Evolutionary conservation across 2,888 invertebrate species (phyloP).

Genomic region (Cataglyphis rosenhaueri): DNA sequence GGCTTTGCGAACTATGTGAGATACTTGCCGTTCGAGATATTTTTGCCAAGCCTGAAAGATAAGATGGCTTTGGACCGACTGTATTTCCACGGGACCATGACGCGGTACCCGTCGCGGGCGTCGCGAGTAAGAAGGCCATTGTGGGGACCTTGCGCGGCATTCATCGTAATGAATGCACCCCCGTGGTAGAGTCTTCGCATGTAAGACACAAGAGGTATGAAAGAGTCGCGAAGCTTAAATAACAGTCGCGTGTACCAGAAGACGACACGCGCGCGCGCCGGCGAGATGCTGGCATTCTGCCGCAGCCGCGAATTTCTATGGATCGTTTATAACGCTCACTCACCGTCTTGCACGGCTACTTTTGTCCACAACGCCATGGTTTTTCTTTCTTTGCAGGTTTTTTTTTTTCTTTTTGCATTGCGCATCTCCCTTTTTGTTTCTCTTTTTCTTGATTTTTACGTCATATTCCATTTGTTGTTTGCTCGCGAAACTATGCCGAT

Average conservation of each 20-base stretch:
- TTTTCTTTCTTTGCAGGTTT: slow-evolving; percentile 64
- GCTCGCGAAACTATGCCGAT: slow-evolving; percentile 18
- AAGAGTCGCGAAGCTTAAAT: slow-evolving; percentile 85
- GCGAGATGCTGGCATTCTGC: slow-evolving; percentile 70
- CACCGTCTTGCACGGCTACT: slow-evolving; percentile 73
- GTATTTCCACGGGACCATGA: slow-evolving; percentile 66
- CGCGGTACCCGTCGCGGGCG: slow-evolving; percentile 70
- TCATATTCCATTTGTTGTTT: slow-evolving; percentile 14
- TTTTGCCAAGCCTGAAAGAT: slow-evolving; percentile 68
- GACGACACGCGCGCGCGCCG: slow-evolving; percentile 50
- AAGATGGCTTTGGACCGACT: slow-evolving; percentile 69
- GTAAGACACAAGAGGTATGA: slow-evolving; percentile 84
- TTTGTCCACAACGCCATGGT: slow-evolving; percentile 70
- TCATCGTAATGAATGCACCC: slow-evolving; percentile 82
- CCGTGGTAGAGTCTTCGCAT: slow-evolving; percentile 81
- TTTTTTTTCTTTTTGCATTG: slow-evolving; percentile 51
- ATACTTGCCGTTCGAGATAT: slow-evolving; percentile 38
- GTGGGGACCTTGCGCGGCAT: slow-evolving; percentile 77
- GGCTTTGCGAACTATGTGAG: neutral
- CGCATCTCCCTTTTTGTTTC: slow-evolving; percentile 20
- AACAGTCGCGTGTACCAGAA: slow-evolving; percentile 78
- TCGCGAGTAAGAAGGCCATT: slow-evolving; percentile 75
- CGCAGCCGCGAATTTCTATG: slow-evolving; percentile 73
- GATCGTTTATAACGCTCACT: slow-evolving; percentile 76
- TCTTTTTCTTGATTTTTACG: slow-evolving; percentile 33